A percentile compares a stretch with the other conserved stretches of the same genome.
Evolutionary conservation across 92 coral and sea anemone genomes (phyloP).

Genomic region (Zoanthus solanderi): DNA sequence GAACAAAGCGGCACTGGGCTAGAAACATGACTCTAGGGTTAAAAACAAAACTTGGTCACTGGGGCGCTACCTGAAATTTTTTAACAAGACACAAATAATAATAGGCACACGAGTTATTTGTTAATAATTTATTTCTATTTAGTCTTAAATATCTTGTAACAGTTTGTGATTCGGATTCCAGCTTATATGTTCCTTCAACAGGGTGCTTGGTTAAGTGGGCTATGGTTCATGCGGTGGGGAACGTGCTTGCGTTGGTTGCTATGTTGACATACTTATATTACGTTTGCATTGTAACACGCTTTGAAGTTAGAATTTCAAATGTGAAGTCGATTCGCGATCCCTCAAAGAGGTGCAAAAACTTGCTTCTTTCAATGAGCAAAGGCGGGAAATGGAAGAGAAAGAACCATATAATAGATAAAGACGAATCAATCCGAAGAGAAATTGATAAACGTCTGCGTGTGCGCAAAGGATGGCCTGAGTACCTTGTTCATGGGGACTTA

Average conservation of each 20-base stretch:
- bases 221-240: constrained; percentile 14
- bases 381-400: constrained; percentile 74
- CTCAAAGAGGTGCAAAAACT: constrained; percentile 64
- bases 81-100: too few species aligned
- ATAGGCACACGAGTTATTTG: too few species aligned
- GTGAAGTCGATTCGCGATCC: constrained; percentile 34
- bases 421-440: constrained; percentile 57
- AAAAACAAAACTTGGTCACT: too few species aligned
- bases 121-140: too few species aligned
- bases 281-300: constrained; percentile 12
- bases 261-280: constrained; percentile 33
- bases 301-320: background rate
- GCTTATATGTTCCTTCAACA: background rate
- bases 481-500: constrained; percentile 77
- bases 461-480: constrained; percentile 90
- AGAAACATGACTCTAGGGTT: too few species aligned
- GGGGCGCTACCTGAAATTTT: too few species aligned
- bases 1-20: too few species aligned
- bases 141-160: too few species aligned
- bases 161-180: too few species aligned
- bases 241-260: constrained; percentile 9
- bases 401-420: constrained; percentile 62
- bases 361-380: constrained; percentile 65
- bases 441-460: constrained; percentile 71
- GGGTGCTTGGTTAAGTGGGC: background rate